phyloP scores from a whole-genome alignment of 2,797 vertebrate species.

The Hydrolagus colliei region DNA sequence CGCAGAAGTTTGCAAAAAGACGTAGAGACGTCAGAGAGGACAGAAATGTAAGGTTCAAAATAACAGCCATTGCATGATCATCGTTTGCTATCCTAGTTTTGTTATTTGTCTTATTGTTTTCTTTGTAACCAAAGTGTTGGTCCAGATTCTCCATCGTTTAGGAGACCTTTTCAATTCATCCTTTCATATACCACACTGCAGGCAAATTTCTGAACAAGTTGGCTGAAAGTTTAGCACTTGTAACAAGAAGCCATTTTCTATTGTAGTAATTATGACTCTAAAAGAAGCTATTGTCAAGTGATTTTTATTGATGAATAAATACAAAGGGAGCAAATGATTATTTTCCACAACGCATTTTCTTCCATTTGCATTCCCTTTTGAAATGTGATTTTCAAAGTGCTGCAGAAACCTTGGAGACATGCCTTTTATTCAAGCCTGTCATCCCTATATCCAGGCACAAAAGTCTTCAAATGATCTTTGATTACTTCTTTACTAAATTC shows the following conservation, averaged over 20 bases:
- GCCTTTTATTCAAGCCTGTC: constrained; percentile 34
- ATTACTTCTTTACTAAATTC: constrained; percentile 99
- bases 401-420: not conserved
- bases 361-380: constrained; percentile 23
- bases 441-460: constrained; percentile 75
- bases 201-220: not conserved
- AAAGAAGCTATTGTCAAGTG: constrained; percentile 14
- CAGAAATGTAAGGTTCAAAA: too few relatives aligned
- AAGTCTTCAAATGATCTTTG: constrained; percentile 98
- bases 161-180: too few relatives aligned
- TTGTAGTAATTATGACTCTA: not conserved
- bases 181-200: too few relatives aligned
- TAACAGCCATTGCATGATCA: too few relatives aligned
- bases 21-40: too few relatives aligned
- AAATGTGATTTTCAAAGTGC: constrained; percentile 10
- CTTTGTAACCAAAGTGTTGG: too few relatives aligned
- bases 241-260: not conserved
- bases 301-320: constrained; percentile 26
- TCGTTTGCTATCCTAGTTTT: too few relatives aligned
- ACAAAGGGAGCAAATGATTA: constrained; percentile 27
- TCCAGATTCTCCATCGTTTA: too few relatives aligned
- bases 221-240: not conserved
- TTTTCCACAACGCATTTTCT: constrained; percentile 26
- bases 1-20: too few relatives aligned
- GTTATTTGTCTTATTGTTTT: too few relatives aligned